Evolutionary conservation across 2,888 invertebrate genomes (phyloP).

Genomic region (Drepanosiphum platanoidis): DNA sequence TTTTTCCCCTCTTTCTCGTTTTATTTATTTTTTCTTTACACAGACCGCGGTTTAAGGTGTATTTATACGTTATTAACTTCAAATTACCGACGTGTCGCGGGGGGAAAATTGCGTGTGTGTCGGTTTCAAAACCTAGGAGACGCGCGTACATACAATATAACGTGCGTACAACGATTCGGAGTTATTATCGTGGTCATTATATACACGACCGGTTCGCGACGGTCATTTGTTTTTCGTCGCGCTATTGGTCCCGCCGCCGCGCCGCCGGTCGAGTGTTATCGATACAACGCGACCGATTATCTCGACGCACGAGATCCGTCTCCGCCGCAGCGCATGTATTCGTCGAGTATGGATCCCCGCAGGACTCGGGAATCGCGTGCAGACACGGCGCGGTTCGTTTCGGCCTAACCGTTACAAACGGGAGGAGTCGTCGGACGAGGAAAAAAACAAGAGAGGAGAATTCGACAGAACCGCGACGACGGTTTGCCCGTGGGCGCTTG

Average conservation of each 20-base stretch:
- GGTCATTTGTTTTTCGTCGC: background rate
- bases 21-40: background rate
- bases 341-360: no score
- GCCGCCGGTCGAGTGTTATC: background rate
- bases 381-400: no score
- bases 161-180: background rate
- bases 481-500: no score
- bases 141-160: background rate
- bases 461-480: no score
- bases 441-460: no score
- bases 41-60: background rate
- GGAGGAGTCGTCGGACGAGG: no score
- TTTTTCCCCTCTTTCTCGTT: background rate
- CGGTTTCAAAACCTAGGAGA: background rate
- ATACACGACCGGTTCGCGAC: background rate
- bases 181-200: background rate
- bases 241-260: background rate
- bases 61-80: constrained; percentile 2
- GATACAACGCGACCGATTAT: background rate
- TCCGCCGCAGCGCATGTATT: no score
- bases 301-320: no score
- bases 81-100: background rate
- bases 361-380: no score
- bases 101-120: background rate
- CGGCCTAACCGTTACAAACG: background rate